phyloP scores from a whole-genome alignment of 1,140 invertebrate species.

The Tachypleus tridentatus region DNA sequence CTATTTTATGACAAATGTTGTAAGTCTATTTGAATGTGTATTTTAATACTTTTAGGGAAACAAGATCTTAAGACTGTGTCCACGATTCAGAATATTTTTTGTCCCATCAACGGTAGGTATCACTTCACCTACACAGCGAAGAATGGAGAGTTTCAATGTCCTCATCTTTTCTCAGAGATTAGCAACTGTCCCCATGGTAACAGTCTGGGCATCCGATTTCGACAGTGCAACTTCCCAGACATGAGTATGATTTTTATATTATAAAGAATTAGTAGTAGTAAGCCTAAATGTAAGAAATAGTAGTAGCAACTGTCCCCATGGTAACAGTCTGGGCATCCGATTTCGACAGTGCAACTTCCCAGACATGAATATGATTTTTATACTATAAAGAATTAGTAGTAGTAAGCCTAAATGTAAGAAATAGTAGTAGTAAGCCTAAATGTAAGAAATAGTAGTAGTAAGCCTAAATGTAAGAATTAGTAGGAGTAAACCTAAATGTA shows the following conservation, averaged over 20 bases:
- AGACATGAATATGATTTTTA: conserved; percentile 34
- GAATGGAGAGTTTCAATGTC: conserved; percentile 37
- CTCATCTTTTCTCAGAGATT: conserved; percentile 39
- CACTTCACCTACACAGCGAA: conserved; percentile 45
- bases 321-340: conserved; percentile 43
- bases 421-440: no score
- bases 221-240: conserved; percentile 42
- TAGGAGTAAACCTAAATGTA: no score
- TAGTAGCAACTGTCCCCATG: conserved; percentile 44
- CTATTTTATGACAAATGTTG: no score
- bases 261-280: no score
- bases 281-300: no score
- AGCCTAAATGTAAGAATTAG: no score
- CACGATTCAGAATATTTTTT: conserved; percentile 42
- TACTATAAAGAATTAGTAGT: no score
- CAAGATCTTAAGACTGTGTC: conserved; percentile 13
- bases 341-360: conserved; percentile 45
- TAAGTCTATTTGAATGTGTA: no score
- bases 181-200: conserved; percentile 49
- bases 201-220: conserved; percentile 43
- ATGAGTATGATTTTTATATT: conserved; percentile 32
- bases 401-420: no score
- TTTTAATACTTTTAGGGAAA: conserved; percentile 9
- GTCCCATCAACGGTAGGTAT: conserved; percentile 50
- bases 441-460: no score